Evolutionary conservation across 1,140 invertebrate genomes (phyloP), one percentile per base, ranked within the genome.

Genomic region (Aphaenogaster rudis): DNA sequence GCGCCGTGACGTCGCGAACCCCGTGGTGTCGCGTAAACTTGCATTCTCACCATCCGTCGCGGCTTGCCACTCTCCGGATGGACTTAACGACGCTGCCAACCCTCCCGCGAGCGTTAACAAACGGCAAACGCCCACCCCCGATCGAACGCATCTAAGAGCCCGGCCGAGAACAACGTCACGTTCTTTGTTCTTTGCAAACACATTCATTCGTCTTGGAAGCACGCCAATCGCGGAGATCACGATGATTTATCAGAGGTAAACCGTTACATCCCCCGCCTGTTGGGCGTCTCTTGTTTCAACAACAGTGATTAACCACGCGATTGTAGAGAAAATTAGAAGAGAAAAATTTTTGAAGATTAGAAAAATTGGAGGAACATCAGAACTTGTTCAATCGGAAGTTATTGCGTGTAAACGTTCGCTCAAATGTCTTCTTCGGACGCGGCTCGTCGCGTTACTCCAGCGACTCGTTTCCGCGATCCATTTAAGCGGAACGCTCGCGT

Each of bases 1-100:
- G 28, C 52, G 7, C 17, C 69, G 69, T 59, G 54, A 72, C 72
- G 72, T 59, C 67, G 28, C 28, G 63, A 36, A 57, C n/a, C 33
- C 48, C 61, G 36, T 54, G 48, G 36, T 67, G 78, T 80, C 69
- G 69, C 69, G 80, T 84, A 84, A 84, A 84, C 80, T 84, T 74
- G 69, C 80, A 82, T 76, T 84, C 67, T 84, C 80, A 84, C 69
- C 80, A 63, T 74, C 80, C 54, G 3, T 84, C 42, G 69, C 69
- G 21, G 15, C 72, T 84, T 54, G 42, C 80, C 67, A 36, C 54
- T 50, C 52, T 50, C 36, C 7, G 64, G 78, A 76, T 36, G 71
- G 42, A 61, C 71, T 84, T 76, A 63, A 76, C 28, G 45, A 52
- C n/a, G 48, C n/a, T 36, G 17, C 77, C 21, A 61, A 33, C 11